Base-by-base conservation (phyloP, 2,113 vertebrate genomes). In the Catharus fuscescens region DNA sequence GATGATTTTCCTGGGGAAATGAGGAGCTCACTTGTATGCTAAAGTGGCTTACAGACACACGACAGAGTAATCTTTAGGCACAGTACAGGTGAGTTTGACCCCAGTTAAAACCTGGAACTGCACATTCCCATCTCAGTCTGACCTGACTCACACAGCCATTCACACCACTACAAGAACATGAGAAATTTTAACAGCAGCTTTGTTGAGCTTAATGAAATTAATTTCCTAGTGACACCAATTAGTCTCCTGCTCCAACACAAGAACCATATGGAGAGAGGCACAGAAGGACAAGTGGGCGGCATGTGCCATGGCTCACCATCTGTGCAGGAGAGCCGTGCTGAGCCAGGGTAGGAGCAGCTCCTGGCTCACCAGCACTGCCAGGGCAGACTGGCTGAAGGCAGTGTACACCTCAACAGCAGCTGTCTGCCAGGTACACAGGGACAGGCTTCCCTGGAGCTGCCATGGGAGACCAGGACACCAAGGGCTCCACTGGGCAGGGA, bases 181-280 rank as follows among this genome's bases (percentile, higher is more conserved):
- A 29, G 32, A 61, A 31, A 66, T 88, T 74, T 73, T 73, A 83
- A 77, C 50, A 67, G 15, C 25, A 87, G 6, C 72, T 81, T 87
- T 53, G 66, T 69, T 14, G 21, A 91, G 24, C 53, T 76, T 59
- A 74, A 48, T 57, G 44, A 31, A 64, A 93, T 87, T 45, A 3
- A 61, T 89, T 93, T 95, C 77, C 72, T 67, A 67, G 36, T 40
- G 47, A 74, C 52, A 56, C 44, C 70, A 65, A 0, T 81, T 84
- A 76, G 36, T 91, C 89, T 93, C 48, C 61, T 76, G 84, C 62
- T 85, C 71, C 67, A 28, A 80, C 53, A 76, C 50, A 77, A 66
- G 78, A 94, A 54, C 85, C 96, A 93, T 92, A 88, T 90, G 92
- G 93, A 86, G 62, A 17, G 65, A 90, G 60, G 79, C 71, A 66